Evolutionary conservation across 2,113 vertebrate species (phyloP).

Genomic region (Zeus faber): DNA sequence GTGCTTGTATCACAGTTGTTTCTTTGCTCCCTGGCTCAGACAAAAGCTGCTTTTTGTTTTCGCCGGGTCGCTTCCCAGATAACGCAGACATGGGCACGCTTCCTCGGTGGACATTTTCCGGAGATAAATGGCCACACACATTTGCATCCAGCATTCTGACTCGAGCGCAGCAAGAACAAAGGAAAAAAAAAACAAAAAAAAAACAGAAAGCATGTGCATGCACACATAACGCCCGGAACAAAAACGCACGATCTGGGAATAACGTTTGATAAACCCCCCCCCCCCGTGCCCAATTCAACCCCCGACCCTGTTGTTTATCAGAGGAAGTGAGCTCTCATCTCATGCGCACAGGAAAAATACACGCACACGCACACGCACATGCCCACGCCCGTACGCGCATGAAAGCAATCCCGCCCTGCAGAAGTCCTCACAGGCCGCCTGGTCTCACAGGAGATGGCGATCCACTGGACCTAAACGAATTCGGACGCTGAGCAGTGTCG

Average conservation of each 20-base stretch:
- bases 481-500: neutral
- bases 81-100: conserved; percentile 22
- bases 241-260: too few relatives aligned
- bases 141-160: too few relatives aligned
- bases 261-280: too few relatives aligned
- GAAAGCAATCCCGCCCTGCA: neutral
- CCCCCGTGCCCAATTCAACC: conserved; percentile 39
- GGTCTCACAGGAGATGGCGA: conserved; percentile 15
- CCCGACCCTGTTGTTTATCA: conserved; percentile 20
- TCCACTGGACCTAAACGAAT: conserved; percentile 2
- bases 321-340: conserved; percentile 12
- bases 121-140: too few relatives aligned
- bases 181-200: too few relatives aligned
- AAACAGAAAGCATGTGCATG: too few relatives aligned
- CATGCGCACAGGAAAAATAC: neutral
- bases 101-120: too few relatives aligned
- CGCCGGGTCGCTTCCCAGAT: conserved; percentile 24
- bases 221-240: too few relatives aligned
- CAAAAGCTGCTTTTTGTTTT: conserved; percentile 27
- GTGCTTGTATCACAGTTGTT: conserved; percentile 17
- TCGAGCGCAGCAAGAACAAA: too few relatives aligned
- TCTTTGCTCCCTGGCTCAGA: conserved; percentile 23
- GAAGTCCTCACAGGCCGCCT: conserved; percentile 5
- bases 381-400: neutral
- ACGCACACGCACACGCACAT: neutral